Percentiles rank a stretch among this genome's conserved stretches.
Evolutionary conservation across 2,888 invertebrate genomes (phyloP).

Genomic region (Hesperia comma): DNA sequence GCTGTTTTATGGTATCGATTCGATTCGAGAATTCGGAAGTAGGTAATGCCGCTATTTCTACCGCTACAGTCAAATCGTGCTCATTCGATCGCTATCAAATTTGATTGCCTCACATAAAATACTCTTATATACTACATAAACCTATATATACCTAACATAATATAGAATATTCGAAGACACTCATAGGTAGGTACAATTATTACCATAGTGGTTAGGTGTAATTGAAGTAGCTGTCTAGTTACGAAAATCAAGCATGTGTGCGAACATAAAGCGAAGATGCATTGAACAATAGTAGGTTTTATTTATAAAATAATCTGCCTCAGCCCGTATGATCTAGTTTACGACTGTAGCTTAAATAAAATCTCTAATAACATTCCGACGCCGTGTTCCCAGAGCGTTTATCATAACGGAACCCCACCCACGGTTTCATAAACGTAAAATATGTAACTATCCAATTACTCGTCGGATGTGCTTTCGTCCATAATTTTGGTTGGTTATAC

Average conservation of each 20-base stretch:
- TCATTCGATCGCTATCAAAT: constrained; percentile 75
- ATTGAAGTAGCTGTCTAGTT: no score
- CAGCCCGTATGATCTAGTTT: constrained; percentile 66
- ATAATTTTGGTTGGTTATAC: constrained; percentile 53
- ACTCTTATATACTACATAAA: constrained; percentile 63
- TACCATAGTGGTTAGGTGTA: no score
- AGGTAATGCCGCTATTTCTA: constrained; percentile 65
- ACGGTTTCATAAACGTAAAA: constrained; percentile 62
- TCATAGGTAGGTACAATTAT: no score
- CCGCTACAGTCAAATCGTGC: constrained; percentile 67
- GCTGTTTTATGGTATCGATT: constrained; percentile 81
- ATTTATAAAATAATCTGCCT: constrained; percentile 42
- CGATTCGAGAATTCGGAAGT: constrained; percentile 76
- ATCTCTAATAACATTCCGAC: constrained; percentile 74
- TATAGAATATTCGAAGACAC: constrained; percentile 5
- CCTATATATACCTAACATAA: constrained; percentile 31
- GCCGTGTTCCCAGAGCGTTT: constrained; percentile 62
- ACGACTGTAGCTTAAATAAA: constrained; percentile 72
- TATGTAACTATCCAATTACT: constrained; percentile 70
- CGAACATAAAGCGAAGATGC: neutral
- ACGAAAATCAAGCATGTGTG: neutral
- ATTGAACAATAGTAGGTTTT: constrained; percentile 20
- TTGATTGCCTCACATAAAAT: constrained; percentile 68
- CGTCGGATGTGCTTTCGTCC: constrained; percentile 58
- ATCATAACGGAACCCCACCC: constrained; percentile 62